phyloP scores from a whole-genome alignment of 2,888 invertebrate species.

The Parasteatoda lunata region DNA sequence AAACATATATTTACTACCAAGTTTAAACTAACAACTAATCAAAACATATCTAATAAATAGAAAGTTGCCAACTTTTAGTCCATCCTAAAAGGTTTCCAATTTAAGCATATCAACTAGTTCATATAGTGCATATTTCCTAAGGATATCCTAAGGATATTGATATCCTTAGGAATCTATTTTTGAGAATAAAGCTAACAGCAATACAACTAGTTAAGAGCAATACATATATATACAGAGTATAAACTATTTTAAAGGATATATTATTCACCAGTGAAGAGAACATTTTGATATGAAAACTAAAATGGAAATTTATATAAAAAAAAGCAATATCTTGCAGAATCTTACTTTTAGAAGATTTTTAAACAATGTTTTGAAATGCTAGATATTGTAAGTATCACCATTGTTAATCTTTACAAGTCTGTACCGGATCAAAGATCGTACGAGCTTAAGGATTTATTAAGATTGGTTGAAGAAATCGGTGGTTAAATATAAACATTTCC shows the following conservation, averaged over 20 bases:
- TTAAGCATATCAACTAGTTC: neutral
- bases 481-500: too few species aligned
- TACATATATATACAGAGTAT: neutral
- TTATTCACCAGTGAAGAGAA: too few species aligned
- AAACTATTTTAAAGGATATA: too few species aligned
- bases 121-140: neutral
- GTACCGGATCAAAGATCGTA: too few species aligned
- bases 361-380: neutral
- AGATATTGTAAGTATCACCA: too few species aligned
- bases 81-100: neutral
- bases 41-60: neutral
- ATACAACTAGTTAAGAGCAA: neutral
- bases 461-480: too few species aligned
- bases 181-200: neutral
- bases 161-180: neutral
- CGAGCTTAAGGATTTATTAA: too few species aligned
- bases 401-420: too few species aligned
- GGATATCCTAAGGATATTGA: neutral
- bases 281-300: too few species aligned
- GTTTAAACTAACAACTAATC: neutral
- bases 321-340: neutral
- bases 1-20: neutral
- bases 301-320: too few species aligned
- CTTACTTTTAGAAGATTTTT: neutral
- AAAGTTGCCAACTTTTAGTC: neutral